These are phyloP conservation scores for Himantopus leucocephalus DNA, from an alignment of 2,113 vertebrate species.

Conservation along the genomic window DNA sequence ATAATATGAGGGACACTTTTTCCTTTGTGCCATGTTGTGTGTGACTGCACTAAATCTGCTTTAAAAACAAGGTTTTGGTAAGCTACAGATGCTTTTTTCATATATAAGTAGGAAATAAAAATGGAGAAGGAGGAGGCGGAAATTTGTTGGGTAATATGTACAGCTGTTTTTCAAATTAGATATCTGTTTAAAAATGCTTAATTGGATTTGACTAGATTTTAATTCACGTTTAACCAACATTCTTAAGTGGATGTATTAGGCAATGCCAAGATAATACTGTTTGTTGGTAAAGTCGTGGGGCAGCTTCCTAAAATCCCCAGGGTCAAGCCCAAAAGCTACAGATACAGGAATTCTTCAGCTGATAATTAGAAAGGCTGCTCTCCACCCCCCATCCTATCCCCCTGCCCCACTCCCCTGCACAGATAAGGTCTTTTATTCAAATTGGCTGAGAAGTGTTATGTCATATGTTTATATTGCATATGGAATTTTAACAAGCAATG, in stretches of 20 bases:
- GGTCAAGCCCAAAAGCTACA: not conserved
- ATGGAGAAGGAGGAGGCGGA: not conserved
- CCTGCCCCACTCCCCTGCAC: not conserved
- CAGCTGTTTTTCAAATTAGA: constrained; percentile 51
- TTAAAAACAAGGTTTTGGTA: not conserved
- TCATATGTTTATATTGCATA: constrained; percentile 41
- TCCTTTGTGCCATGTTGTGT: not conserved
- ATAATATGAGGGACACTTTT: not conserved
- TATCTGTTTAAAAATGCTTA: not conserved
- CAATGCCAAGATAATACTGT: not conserved
- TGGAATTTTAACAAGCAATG: constrained; percentile 34
- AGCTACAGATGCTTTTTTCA: not conserved
- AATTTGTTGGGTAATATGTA: constrained; percentile 16
- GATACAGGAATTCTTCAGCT: constrained; percentile 6
- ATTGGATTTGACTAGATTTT: constrained; percentile 26
- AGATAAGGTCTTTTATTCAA: constrained; percentile 47
- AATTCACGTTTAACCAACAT: constrained; percentile 17
- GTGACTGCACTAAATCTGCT: not conserved
- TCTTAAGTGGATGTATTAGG: constrained; percentile 7
- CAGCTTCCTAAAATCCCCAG: constrained; percentile 11
- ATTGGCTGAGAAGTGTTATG: constrained; percentile 35
- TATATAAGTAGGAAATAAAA: not conserved
- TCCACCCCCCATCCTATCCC: not conserved
- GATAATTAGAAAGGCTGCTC: not conserved
- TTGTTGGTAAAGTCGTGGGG: constrained; percentile 19